A percentile compares a stretch with the other conserved stretches of the same genome.
Evolutionary conservation across 2,888 invertebrate genomes (phyloP).

Genomic region (Caenorhabditis virilis): DNA sequence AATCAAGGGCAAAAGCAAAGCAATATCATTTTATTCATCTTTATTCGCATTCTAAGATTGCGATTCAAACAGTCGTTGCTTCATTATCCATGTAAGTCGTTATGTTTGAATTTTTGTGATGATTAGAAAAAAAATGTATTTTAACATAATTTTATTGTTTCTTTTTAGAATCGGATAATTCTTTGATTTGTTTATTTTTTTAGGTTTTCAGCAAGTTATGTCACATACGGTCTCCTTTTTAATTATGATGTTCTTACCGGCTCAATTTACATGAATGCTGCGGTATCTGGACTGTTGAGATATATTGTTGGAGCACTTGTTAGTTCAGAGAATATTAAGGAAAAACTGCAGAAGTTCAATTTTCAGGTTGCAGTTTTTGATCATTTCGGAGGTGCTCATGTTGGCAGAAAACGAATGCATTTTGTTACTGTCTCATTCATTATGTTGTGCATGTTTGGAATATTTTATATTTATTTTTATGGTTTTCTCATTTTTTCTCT

Average conservation of each 20-base stretch:
- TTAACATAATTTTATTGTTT: background rate
- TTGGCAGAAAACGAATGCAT: slow-evolving; percentile 49
- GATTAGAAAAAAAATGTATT: background rate
- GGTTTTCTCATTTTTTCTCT: slow-evolving; percentile 1
- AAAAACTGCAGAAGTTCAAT: background rate
- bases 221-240: slow-evolving; percentile 62
- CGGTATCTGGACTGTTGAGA: slow-evolving; percentile 56
- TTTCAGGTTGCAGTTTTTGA: slow-evolving; percentile 45
- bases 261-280: slow-evolving; percentile 56
- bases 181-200: too few relatives aligned
- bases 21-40: slow-evolving; percentile 50
- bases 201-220: slow-evolving; percentile 53
- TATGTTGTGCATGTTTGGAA: slow-evolving; percentile 42
- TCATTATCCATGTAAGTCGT: slow-evolving; percentile 29
- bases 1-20: slow-evolving; percentile 33
- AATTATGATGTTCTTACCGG: slow-evolving; percentile 59
- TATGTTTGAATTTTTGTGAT: too few relatives aligned
- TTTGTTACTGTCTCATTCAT: slow-evolving; percentile 49
- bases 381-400: slow-evolving; percentile 41
- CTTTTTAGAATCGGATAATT: too few relatives aligned
- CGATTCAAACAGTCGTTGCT: slow-evolving; percentile 22
- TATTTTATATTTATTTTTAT: slow-evolving; percentile 36
- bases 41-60: slow-evolving; percentile 35
- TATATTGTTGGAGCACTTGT: slow-evolving; percentile 51
- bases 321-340: background rate